Percentiles rank a stretch among this genome's conserved stretches.
Conservation (phyloP, 2,888 invertebrate genomes). For the Chloroclystis v-ata region DNA sequence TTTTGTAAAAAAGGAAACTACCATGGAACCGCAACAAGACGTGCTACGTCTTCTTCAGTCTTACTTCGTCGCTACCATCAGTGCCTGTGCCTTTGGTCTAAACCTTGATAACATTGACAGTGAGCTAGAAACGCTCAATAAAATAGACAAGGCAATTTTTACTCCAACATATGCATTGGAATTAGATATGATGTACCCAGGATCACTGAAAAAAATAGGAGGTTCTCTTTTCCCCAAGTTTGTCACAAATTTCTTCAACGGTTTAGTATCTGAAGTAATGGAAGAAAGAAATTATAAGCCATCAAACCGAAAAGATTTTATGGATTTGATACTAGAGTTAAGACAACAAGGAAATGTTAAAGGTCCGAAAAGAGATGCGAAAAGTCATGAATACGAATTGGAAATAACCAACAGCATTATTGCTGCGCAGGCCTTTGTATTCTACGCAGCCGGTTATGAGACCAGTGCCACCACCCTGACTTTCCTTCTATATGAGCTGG, state of each 20-base stretch:
- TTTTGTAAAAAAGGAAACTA: conserved; percentile 10
- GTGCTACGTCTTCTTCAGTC: conserved; percentile 36
- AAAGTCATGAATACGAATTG: conserved; percentile 23
- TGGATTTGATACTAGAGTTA: conserved; percentile 31
- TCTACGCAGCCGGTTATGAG: conserved; percentile 65
- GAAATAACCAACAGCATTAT: conserved; percentile 47
- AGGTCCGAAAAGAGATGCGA: conserved; percentile 23
- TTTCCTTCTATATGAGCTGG: conserved; percentile 51
- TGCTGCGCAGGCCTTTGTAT: conserved; percentile 59
- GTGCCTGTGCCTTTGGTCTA: conserved; percentile 46
- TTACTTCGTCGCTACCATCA: conserved; percentile 42
- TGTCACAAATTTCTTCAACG: conserved; percentile 35
- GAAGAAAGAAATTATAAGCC: conserved; percentile 40
- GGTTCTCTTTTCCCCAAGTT: conserved; percentile 35
- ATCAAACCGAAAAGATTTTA: conserved; percentile 13
- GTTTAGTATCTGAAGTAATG: conserved; percentile 36
- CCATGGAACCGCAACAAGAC: conserved; percentile 32
- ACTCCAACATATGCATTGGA: conserved; percentile 26
- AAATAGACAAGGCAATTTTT: conserved; percentile 29
- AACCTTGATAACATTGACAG: conserved; percentile 34
- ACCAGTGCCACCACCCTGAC: conserved; percentile 59
- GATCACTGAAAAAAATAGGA: conserved; percentile 37
- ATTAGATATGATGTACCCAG: conserved; percentile 46
- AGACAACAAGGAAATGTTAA: conserved; percentile 36
- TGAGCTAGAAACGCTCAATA: conserved; percentile 22